Conservation (phyloP, 2,797 vertebrate species). For the Setipinna tenuifilis region DNA sequence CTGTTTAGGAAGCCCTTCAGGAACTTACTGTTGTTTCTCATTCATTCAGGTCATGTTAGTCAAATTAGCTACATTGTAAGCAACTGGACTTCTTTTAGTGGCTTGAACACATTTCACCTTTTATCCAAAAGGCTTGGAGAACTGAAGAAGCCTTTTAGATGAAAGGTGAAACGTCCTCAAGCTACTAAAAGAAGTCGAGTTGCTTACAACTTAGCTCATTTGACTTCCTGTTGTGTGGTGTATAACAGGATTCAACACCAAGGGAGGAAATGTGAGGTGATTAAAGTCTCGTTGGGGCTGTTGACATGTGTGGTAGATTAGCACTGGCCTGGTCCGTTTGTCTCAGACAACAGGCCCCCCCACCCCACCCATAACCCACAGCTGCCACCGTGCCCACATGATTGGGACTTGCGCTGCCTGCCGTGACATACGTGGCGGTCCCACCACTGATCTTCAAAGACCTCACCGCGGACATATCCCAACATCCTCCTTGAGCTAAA, state of each 20-base stretch:
- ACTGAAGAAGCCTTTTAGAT: no score
- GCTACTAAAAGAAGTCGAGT: no score
- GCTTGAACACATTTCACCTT: no score
- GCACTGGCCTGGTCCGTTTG: background rate
- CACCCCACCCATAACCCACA: background rate
- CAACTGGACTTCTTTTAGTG: no score
- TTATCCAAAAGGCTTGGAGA: no score
- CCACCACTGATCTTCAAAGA: slow-evolving; percentile 10
- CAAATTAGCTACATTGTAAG: no score
- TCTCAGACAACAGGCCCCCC: background rate
- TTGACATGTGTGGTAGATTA: background rate
- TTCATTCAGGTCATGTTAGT: no score
- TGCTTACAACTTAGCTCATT: no score
- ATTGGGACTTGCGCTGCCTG: background rate
- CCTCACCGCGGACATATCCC: background rate
- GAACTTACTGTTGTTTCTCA: background rate
- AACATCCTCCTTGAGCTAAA: background rate
- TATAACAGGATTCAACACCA: background rate
- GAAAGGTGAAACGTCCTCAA: no score
- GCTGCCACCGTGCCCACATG: background rate
- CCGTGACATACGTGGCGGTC: background rate
- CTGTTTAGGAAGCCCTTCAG: background rate
- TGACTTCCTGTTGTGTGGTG: background rate
- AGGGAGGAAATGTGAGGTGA: background rate
- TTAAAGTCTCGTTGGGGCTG: background rate